Conservation (phyloP, 35 echinoderm and acorn worm species). For the Patiria miniata region DNA sequence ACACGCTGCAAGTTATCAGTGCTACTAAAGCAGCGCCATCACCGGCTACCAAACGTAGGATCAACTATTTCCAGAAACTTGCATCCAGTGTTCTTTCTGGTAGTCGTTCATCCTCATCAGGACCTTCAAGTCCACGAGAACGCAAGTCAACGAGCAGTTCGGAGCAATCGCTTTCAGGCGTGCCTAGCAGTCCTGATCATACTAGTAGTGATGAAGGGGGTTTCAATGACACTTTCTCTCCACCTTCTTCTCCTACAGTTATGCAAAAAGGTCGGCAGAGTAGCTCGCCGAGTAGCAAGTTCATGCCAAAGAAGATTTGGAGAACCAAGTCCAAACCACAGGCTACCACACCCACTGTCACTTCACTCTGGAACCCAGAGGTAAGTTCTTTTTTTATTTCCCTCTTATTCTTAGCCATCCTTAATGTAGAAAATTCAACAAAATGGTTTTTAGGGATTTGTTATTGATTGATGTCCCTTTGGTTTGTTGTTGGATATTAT, state of each 20-base stretch:
- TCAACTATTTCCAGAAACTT: slow-evolving; percentile 47
- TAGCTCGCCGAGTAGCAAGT: slow-evolving; percentile 49
- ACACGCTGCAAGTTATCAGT: neutral
- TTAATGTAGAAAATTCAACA: too few relatives aligned
- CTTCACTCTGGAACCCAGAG: slow-evolving; percentile 53
- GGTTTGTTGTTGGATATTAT: too few relatives aligned
- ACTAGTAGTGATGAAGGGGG: slow-evolving; percentile 38
- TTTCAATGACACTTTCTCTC: slow-evolving; percentile 24
- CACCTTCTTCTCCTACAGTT: slow-evolving; percentile 58
- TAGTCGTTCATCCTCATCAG: slow-evolving; percentile 14
- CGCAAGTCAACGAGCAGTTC: neutral
- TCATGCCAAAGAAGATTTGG: slow-evolving; percentile 58
- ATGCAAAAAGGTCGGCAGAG: slow-evolving; percentile 53
- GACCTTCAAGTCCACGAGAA: neutral
- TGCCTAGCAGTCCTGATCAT: slow-evolving; percentile 13
- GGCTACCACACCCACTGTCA: neutral
- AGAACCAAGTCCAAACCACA: slow-evolving; percentile 40
- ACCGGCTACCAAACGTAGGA: slow-evolving; percentile 32
- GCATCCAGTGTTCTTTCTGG: slow-evolving; percentile 22
- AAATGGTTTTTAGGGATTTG: too few relatives aligned
- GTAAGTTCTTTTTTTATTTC: slow-evolving; percentile 23
- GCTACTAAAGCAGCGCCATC: neutral
- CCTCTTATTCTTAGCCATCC: too few relatives aligned
- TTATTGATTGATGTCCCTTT: too few relatives aligned
- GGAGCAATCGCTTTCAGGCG: slow-evolving; percentile 4